Evolutionary conservation across 2,888 invertebrate genomes (phyloP).

Genomic region (Gasteruption jaculator): DNA sequence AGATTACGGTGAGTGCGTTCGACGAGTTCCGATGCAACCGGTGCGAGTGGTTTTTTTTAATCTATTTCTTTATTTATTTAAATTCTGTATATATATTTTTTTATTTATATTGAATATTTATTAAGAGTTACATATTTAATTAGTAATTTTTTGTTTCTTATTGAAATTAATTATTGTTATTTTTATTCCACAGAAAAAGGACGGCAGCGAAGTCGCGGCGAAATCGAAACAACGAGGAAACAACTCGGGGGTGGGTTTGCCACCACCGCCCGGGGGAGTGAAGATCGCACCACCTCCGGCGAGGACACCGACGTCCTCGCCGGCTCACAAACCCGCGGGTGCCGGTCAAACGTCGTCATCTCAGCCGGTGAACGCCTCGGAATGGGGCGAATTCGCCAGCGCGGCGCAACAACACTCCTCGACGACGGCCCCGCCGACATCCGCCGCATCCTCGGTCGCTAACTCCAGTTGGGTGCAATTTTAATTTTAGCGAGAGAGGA

Average conservation of each 20-base stretch:
- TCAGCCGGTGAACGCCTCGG: conserved; percentile 57
- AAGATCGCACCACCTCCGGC: conserved; percentile 76
- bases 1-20: conserved; percentile 71
- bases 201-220: conserved; percentile 71
- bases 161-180: conserved; percentile 5
- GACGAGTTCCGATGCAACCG: not conserved
- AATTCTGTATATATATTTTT: not conserved
- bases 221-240: conserved; percentile 64
- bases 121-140: conserved; percentile 3
- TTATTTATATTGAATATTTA: not conserved
- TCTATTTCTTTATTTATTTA: not conserved
- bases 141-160: conserved; percentile 7
- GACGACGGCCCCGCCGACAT: conserved; percentile 24
- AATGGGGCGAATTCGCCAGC: conserved; percentile 76
- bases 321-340: conserved; percentile 67
- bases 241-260: conserved; percentile 60
- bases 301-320: conserved; percentile 63
- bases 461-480: conserved; percentile 52
- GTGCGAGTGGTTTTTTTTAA: not conserved
- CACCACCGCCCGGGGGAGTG: conserved; percentile 78
- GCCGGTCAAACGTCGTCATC: too few relatives aligned
- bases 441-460: conserved; percentile 29
- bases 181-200: conserved; percentile 69
- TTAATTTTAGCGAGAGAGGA: conserved; percentile 33
- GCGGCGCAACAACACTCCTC: conserved; percentile 39